Percentiles rank a stretch among this genome's conserved stretches.
Evolutionary conservation across 1,140 invertebrate genomes (phyloP).

Genomic region (Eupristina koningsbergeri): DNA sequence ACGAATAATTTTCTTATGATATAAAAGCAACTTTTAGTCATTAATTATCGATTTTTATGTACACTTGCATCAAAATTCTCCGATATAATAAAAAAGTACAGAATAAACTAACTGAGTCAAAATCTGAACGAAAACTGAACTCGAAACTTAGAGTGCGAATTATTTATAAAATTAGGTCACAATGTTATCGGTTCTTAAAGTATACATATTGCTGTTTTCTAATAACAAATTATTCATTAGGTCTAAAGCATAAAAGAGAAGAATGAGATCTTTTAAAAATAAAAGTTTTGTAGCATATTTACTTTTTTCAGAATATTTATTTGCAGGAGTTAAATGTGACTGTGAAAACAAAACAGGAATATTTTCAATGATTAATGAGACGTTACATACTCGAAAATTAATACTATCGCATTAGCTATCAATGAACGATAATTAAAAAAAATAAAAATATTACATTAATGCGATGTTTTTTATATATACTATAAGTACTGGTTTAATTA

Average conservation of each 20-base stretch:
- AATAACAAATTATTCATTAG: slow-evolving; percentile 2
- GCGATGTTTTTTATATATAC: too few species aligned
- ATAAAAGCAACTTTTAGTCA: too few species aligned
- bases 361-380: background rate
- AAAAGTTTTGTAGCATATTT: background rate
- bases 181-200: slow-evolving; percentile 27
- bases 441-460: too few species aligned
- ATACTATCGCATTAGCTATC: too few species aligned
- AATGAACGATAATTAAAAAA: too few species aligned
- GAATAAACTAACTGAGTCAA: slow-evolving; percentile 49
- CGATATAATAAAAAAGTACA: background rate
- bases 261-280: background rate
- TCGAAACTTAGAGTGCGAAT: slow-evolving; percentile 50
- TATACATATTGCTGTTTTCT: background rate
- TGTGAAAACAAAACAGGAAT: background rate
- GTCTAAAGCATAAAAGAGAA: background rate
- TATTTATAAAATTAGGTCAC: background rate
- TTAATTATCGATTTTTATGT: background rate
- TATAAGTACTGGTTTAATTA: too few species aligned
- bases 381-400: background rate
- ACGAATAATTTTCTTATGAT: too few species aligned
- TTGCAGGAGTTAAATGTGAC: background rate
- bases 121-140: slow-evolving; percentile 61
- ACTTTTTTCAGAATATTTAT: background rate
- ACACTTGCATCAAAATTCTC: background rate